Percentiles rank a stretch among this genome's conserved stretches.
Conservation (phyloP, 2,113 vertebrate species). For the Furnarius figulus region DNA sequence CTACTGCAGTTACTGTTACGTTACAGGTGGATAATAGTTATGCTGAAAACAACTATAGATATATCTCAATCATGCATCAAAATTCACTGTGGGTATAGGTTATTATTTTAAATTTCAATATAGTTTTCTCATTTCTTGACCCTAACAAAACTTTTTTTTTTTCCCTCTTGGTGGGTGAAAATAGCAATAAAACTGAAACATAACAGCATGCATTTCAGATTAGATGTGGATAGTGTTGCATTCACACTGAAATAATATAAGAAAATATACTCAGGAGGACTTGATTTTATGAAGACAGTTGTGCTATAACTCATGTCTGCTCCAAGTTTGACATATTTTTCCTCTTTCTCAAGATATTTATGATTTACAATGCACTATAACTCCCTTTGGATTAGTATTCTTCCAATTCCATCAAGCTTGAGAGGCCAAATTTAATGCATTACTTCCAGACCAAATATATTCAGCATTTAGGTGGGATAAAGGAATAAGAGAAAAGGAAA, state of each 20-base stretch:
- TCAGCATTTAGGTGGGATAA: not conserved
- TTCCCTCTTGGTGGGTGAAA: not conserved
- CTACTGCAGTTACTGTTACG: not conserved
- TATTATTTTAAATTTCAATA: not conserved
- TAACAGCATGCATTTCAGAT: not conserved
- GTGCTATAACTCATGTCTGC: not conserved
- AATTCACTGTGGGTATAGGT: not conserved
- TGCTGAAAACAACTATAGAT: not conserved
- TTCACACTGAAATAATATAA: not conserved
- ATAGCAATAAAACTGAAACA: not conserved
- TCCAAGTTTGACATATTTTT: not conserved
- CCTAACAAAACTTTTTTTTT: accelerated
- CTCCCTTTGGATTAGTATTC: not conserved
- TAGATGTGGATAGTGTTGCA: not conserved
- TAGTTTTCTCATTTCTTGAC: not conserved
- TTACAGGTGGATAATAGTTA: not conserved
- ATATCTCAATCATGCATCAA: not conserved
- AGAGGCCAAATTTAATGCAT: not conserved
- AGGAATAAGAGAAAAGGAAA: not conserved
- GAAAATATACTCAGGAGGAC: not conserved
- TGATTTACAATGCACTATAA: not conserved
- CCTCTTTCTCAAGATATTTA: not conserved
- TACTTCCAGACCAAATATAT: not conserved
- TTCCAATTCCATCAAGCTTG: not conserved
- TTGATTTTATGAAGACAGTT: not conserved